Evolutionary conservation across 2,888 invertebrate species (phyloP), one percentile per base, ranked within the genome.

Genomic region (Unio delphinus): DNA sequence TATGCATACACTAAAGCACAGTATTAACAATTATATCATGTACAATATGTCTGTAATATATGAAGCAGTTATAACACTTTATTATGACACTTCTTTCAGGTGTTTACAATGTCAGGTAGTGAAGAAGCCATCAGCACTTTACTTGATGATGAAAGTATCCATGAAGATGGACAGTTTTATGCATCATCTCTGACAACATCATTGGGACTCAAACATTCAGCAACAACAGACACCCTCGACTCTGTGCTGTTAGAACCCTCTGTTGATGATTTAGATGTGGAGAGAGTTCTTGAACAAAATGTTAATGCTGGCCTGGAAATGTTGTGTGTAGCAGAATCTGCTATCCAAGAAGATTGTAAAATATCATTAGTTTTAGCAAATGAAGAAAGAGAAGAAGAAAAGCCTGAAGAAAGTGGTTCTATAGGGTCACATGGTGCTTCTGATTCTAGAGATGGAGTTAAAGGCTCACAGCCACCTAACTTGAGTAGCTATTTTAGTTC

Each of bases 191-290:
- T 45, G 63, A 59, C 59, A 55, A 7, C 54, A n/a, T 57, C 60
- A 0, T 59, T 26, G 63, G 74, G 74, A 55, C 65, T 86, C 65
- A 80, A 81, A n/a, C 83, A 84, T 61, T 87, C 86, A 17, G 80
- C 84, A 17, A 87, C 87, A 1, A 84, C 86, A 57, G 87, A 86
- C 64, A 87, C 87, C 17, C 71, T 87, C 34, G 87, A 87, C 68
- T 87, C 87, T 65, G 87, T 87, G 11, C 79, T 80, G 54, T 72
- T 87, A 18, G 87, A 85, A 61, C 78, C 85, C 15, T 79, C 83
- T 23, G 68, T 75, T 34, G 59, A 65, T 28, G 81, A 81, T 23
- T 75, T 72, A 15, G 83, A 82, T 61, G 55, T 56, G 54, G 68
- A 69, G 17, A 63, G 28, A 28, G 60, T 18, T 18, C 18, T 65